phyloP scores from a whole-genome alignment of 2,888 invertebrate species.

The Tenodera sinensis region DNA sequence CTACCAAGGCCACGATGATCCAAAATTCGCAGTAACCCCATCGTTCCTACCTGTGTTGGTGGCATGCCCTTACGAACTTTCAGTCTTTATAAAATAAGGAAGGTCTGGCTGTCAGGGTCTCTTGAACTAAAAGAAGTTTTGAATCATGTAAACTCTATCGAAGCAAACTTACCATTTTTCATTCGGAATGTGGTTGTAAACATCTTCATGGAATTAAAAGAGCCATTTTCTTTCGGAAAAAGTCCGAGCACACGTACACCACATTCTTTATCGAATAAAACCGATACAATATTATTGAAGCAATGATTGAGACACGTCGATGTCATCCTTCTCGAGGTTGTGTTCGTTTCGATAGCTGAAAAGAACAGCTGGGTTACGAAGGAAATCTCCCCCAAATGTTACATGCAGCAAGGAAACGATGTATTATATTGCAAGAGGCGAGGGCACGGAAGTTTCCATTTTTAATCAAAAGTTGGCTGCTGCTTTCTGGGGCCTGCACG shows the following conservation, averaged over 20 bases:
- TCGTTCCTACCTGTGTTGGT: too few species aligned
- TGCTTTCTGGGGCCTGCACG: background rate
- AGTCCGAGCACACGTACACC: background rate
- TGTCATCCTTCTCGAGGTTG: conserved; percentile 4
- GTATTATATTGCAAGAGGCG: conserved; percentile 19
- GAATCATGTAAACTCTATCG: too few species aligned
- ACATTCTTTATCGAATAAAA: background rate
- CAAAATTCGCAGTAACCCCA: too few species aligned
- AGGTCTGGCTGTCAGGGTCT: too few species aligned
- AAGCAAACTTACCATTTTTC: too few species aligned
- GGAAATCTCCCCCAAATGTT: conserved; percentile 22
- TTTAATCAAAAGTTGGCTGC: conserved; percentile 27
- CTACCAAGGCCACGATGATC: too few species aligned
- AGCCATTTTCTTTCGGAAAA: background rate
- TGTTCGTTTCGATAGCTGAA: conserved; percentile 5
- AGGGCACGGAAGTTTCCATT: conserved; percentile 19
- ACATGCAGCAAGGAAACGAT: conserved; percentile 1
- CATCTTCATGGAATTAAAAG: background rate
- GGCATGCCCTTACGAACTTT: too few species aligned
- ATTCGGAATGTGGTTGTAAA: background rate
- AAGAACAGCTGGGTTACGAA: conserved; percentile 12
- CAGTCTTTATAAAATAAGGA: too few species aligned
- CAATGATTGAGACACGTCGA: conserved; percentile 8
- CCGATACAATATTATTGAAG: background rate
- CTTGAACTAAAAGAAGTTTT: too few species aligned